Conservation (phyloP, 2,113 vertebrate species). For the Myrmecobius fasciatus region DNA sequence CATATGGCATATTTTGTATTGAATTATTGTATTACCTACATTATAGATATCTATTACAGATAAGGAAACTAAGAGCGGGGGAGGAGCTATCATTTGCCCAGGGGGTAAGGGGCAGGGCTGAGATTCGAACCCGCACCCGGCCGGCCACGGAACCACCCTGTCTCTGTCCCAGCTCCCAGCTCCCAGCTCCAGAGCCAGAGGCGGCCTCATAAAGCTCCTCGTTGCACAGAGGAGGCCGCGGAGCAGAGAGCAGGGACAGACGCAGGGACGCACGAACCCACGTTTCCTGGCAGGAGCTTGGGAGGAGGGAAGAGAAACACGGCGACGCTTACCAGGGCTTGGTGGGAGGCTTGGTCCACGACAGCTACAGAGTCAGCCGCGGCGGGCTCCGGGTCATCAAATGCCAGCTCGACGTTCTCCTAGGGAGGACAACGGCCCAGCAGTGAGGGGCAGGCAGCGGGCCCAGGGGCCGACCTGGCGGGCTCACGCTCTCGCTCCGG, state of each 20-base stretch:
- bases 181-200: too few relatives aligned
- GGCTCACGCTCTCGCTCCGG: too few relatives aligned
- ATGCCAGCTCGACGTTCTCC: slow-evolving; percentile 96
- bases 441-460: not conserved
- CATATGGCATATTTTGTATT: too few relatives aligned
- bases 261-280: not conserved
- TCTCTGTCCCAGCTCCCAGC: not conserved
- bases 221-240: not conserved
- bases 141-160: not conserved
- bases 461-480: too few relatives aligned
- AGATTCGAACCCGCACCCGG: not conserved
- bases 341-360: slow-evolving; percentile 94
- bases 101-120: not conserved
- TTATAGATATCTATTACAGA: not conserved
- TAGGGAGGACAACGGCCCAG: slow-evolving; percentile 79
- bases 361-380: slow-evolving; percentile 90
- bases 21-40: too few relatives aligned
- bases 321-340: slow-evolving; percentile 92
- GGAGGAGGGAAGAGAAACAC: not conserved
- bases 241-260: not conserved
- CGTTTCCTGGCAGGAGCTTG: not conserved
- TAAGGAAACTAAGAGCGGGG: too few relatives aligned
- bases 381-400: slow-evolving; percentile 93
- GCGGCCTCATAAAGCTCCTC: not conserved
- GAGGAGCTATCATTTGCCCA: too few relatives aligned